Evolutionary conservation across 2,888 invertebrate species (phyloP), one percentile per base, ranked within the genome.

Genomic region (Drosophila hamatofila): DNA sequence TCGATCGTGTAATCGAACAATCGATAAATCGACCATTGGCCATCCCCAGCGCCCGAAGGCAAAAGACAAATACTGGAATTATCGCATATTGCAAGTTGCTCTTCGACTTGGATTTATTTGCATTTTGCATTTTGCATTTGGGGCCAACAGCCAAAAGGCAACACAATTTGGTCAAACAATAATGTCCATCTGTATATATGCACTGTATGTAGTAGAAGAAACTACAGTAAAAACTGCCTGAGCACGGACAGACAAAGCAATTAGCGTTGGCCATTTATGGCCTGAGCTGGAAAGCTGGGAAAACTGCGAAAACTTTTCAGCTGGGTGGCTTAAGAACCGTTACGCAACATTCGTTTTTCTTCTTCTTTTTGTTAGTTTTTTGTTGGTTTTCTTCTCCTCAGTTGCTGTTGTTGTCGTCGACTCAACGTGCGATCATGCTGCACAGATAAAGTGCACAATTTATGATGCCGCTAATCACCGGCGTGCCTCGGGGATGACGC

Each of bases 381-480:
- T 46, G 33, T 16, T 46, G 18, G 14, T 35, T 23, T 52, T 14
- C 51, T 35, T 16, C 16, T 41, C 12, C 14, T 41, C 27, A 27
- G 41, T 14, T 2, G 39, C 37, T 16, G 12, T 25, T 57, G 44
- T 57, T 8, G 57, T 46, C 33, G 35, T 39, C 39, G 21, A 51
- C 55, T 44, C 35, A 25, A 54, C 25, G 57, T 56, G 23, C 33
- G 81, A 81, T 81, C 51, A 57, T 68, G 81, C 44, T 65, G 54
- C 66, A 80, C 25, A 80, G 78, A 78, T 78, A 81, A 81, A 81
- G 66, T 54, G n/a, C 8, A 78, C 68, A 78, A 81, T 78, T 78
- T 81, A 78, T 78, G 78, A 66, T 73, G 72, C 78, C 58, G 81
- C 81, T 78, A 78, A 78, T 78, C 81, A 81, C 63, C 78, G 55